Evolutionary conservation across 2,888 invertebrate species (phyloP), one percentile per base, ranked within the genome.

Genomic region (Synanthedon formicaeformis): DNA sequence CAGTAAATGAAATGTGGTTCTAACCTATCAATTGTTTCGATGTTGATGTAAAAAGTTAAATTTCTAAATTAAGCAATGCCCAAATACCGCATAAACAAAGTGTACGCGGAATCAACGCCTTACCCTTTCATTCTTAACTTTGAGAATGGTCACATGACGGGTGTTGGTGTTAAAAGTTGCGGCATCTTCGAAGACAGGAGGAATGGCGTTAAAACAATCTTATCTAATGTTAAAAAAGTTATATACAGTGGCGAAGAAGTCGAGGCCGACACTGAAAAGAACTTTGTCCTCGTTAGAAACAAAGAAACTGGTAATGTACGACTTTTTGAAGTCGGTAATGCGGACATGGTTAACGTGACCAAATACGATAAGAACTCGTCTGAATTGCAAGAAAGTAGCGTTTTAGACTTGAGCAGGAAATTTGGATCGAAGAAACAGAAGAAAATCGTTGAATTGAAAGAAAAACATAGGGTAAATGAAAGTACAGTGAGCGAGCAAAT

Each of bases 351-450:
- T 61, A 81, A 85, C 0, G 40, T 63, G 0, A 14, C 79, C 1
- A 45, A 45, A 45, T 59, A 57, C 0, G 65, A 73, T 1, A 41
- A 66, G 2, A 65, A 71, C 6, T 52, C 64, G 0, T 52, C 69
- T 0, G 64, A 70, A 6, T 40, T 60, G 0, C 52, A 69, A 0
- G 78, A 85, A 14, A 75, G 71, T 0, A 81, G 75, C 16, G 62
- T 68, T 49, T 63, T 81, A 18, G 86, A 86, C 52, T 70, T 92
- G 1, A 90, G 90, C 50, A 89, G 90, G 61, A 87, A 90, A 58
- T 92, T 92, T 64, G 92, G 92, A 2, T 92, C 92, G 0, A 92
- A 92, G 58, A 89, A 84, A 63, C 79, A 81, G 0, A 91, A 90
- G 65, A 73, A 90, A 59, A 72, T 73, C 51, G 88, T 90, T 55